phyloP scores from a whole-genome alignment of 2,113 vertebrate species.

The Poecile atricapillus region DNA sequence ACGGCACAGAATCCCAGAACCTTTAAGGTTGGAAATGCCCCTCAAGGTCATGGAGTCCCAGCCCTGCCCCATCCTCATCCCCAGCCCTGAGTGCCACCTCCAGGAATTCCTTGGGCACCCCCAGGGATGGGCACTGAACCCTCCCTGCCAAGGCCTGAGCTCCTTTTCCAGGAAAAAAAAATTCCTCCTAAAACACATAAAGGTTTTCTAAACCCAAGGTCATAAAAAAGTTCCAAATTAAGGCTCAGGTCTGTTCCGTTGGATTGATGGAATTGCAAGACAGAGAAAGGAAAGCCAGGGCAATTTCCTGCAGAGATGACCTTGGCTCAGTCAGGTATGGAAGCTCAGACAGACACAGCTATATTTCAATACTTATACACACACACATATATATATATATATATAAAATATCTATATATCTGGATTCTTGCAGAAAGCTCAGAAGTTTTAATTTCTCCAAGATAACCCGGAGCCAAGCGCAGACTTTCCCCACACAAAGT shows the following conservation, averaged over 20 bases:
- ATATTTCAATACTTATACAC: too few species aligned
- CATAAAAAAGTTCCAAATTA: accelerated
- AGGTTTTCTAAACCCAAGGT: background rate
- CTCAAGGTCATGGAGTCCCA: accelerated
- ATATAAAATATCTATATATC: background rate
- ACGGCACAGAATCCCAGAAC: background rate
- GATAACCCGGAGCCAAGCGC: background rate
- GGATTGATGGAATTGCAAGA: background rate
- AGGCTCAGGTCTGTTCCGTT: accelerated
- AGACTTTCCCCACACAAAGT: background rate
- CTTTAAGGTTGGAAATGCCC: background rate
- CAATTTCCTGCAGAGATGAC: background rate
- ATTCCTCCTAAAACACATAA: background rate
- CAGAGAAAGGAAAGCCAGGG: background rate
- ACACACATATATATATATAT: too few species aligned
- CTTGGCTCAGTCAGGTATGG: too few species aligned
- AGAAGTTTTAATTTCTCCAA: background rate
- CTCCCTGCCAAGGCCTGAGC: accelerated
- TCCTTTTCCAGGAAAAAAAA: background rate
- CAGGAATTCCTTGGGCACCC: background rate
- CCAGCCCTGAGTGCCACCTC: background rate
- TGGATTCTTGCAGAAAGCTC: background rate
- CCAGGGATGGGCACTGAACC: background rate
- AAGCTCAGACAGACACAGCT: background rate
- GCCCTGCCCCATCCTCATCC: background rate